Evolutionary conservation across 2,113 vertebrate genomes (phyloP).

Genomic region (Blennius ocellaris): DNA sequence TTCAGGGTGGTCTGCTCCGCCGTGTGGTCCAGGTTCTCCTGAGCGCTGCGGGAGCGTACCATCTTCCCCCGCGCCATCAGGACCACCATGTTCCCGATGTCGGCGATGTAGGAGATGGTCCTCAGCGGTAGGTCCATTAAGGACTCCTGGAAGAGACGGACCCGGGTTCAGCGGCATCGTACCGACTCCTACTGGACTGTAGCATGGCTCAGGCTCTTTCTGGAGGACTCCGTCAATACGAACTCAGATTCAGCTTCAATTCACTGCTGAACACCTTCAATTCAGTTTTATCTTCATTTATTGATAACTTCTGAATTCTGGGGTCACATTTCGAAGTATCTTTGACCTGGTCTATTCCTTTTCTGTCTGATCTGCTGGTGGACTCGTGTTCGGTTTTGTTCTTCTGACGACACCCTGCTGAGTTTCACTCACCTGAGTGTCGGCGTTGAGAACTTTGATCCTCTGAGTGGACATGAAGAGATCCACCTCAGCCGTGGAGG

Average conservation of each 20-base stretch:
- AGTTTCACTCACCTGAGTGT: constrained; percentile 89
- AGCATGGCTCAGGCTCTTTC: no score
- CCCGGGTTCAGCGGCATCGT: no score
- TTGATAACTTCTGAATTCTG: no score
- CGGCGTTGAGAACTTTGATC: constrained; percentile 98
- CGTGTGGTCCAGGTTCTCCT: constrained; percentile 90
- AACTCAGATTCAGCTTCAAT: no score
- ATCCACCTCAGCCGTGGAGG: constrained; percentile 92
- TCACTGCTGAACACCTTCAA: no score
- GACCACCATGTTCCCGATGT: constrained; percentile 97
- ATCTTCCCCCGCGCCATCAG: constrained; percentile 95
- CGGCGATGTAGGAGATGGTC: constrained; percentile 97
- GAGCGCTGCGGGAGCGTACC: constrained; percentile 87
- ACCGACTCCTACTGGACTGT: no score
- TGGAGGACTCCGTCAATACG: no score
- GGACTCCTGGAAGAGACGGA: constrained; percentile 84
- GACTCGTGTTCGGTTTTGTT: no score
- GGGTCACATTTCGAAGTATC: no score
- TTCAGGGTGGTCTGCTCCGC: constrained; percentile 82
- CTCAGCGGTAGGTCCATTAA: constrained; percentile 97
- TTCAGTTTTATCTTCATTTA: no score
- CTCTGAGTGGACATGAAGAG: constrained; percentile 98
- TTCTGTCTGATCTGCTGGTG: no score
- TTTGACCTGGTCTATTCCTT: no score
- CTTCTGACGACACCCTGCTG: background rate